Conservation (phyloP, 35 echinoderm and acorn worm genomes). For the Diadema setosum region DNA sequence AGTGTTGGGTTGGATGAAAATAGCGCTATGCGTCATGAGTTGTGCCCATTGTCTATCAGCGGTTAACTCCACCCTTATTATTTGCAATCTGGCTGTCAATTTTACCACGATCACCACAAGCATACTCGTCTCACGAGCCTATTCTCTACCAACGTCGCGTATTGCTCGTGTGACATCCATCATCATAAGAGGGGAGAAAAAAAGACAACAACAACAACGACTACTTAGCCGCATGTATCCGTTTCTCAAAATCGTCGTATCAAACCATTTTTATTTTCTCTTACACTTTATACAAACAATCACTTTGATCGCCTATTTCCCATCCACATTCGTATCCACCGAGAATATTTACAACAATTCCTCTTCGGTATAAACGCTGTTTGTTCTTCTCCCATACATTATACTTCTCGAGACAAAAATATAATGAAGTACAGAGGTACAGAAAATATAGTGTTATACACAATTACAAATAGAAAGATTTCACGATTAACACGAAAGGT, state of each 20-base stretch:
- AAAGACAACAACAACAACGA: too few species aligned
- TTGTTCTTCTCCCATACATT: background rate
- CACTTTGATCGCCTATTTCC: background rate
- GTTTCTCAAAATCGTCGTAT: background rate
- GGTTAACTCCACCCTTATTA: too few species aligned
- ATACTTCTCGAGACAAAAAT: background rate
- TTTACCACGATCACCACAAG: too few species aligned
- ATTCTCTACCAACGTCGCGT: too few species aligned
- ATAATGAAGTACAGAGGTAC: background rate
- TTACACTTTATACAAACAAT: constrained; percentile 15
- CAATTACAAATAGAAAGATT: background rate
- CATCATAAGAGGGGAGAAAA: too few species aligned
- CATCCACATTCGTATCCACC: background rate
- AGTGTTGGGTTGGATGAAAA: too few species aligned
- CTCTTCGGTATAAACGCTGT: background rate
- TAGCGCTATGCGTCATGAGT: too few species aligned
- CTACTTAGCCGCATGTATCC: too few species aligned
- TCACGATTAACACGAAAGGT: background rate
- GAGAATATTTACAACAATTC: background rate
- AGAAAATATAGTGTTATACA: background rate
- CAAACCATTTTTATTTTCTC: background rate
- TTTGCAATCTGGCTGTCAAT: too few species aligned
- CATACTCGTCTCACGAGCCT: too few species aligned
- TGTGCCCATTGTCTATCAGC: too few species aligned
- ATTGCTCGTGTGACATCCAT: too few species aligned